Evolutionary conservation across 2,797 vertebrate genomes (phyloP).

Genomic region (Calcarius lapponicus): DNA sequence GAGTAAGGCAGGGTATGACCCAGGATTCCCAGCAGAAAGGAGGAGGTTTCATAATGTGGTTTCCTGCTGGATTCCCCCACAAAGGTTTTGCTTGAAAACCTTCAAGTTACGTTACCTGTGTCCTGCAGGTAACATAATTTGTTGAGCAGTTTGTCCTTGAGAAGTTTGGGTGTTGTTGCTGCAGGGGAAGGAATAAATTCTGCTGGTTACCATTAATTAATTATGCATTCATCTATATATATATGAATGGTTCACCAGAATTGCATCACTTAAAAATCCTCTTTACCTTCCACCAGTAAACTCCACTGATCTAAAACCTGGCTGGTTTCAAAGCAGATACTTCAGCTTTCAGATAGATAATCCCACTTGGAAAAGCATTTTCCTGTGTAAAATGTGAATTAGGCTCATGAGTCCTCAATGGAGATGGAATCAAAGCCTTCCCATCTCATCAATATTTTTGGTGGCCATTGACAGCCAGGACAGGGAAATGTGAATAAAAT

Average conservation of each 20-base stretch:
- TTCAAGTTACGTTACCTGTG: not conserved
- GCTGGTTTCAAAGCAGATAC: not conserved
- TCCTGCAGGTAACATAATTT: not conserved
- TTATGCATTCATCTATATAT: rapidly evolving
- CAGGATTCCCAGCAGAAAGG: not conserved
- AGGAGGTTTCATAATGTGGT: not conserved
- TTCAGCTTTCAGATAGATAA: not conserved
- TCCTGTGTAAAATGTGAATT: not conserved
- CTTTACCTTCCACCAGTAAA: not conserved
- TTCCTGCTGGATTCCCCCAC: not conserved
- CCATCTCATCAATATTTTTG: not conserved
- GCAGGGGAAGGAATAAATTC: not conserved
- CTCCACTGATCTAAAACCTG: not conserved
- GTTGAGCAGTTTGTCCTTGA: not conserved
- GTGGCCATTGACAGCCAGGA: not conserved
- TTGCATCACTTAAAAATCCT: not conserved
- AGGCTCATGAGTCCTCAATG: not conserved
- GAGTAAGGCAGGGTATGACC: no score
- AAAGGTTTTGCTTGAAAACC: not conserved
- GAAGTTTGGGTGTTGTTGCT: not conserved
- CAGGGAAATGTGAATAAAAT: not conserved
- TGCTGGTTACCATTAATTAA: not conserved
- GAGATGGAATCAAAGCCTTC: not conserved
- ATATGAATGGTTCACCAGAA: not conserved
- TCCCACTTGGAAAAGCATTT: not conserved